Conservation (phyloP, 2,888 invertebrate species). For the Lamellibrachia satsuma region DNA sequence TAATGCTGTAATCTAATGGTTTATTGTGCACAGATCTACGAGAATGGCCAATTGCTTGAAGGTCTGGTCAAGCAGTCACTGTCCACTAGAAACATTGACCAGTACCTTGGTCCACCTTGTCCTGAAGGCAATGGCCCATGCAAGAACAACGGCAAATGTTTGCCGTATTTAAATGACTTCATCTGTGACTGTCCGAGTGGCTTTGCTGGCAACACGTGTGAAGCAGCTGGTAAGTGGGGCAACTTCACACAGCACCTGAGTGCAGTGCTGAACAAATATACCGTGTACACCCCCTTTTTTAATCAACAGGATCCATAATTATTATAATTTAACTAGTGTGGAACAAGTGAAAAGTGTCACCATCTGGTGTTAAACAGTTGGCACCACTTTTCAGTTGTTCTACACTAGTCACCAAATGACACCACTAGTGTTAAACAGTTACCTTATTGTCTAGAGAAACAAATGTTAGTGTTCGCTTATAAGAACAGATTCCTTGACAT, state of each 20-base stretch:
- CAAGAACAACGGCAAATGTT: slow-evolving; percentile 82
- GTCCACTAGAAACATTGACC: slow-evolving; percentile 66
- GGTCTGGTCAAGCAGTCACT: slow-evolving; percentile 61
- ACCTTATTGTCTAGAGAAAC: too few relatives aligned
- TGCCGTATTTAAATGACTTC: slow-evolving; percentile 81
- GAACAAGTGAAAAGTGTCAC: too few relatives aligned
- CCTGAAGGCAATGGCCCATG: slow-evolving; percentile 64
- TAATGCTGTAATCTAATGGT: slow-evolving; percentile 25
- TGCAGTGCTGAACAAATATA: background rate
- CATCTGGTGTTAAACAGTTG: too few relatives aligned
- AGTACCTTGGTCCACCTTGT: slow-evolving; percentile 71
- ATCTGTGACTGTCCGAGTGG: slow-evolving; percentile 81
- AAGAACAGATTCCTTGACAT: too few relatives aligned
- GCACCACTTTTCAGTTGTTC: too few relatives aligned
- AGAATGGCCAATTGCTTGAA: slow-evolving; percentile 65
- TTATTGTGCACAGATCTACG: slow-evolving; percentile 46
- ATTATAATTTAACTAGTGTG: too few relatives aligned
- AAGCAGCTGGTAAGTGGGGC: slow-evolving; percentile 68
- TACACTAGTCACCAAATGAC: too few relatives aligned
- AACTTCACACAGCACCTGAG: background rate
- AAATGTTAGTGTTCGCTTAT: too few relatives aligned
- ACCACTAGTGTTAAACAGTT: too few relatives aligned
- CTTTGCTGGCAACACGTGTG: slow-evolving; percentile 82
- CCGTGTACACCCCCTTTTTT: too few relatives aligned
- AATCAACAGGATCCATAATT: too few relatives aligned